phyloP scores from a whole-genome alignment of 2,888 invertebrate genomes.

The Eretmocerus hayati region DNA sequence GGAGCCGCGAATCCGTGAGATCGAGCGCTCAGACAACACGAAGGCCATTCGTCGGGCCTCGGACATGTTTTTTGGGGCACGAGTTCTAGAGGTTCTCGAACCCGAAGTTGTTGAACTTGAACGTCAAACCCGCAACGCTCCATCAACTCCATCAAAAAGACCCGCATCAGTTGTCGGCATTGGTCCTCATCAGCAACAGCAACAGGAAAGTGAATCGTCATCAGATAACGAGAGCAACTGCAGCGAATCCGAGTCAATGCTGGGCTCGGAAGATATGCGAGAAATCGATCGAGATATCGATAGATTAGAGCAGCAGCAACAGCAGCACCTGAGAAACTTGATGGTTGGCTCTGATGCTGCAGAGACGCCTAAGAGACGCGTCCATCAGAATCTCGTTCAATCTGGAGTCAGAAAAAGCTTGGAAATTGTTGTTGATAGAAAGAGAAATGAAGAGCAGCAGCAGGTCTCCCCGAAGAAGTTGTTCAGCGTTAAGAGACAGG shows the following conservation, averaged over 20 bases:
- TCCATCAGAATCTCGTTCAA: not conserved
- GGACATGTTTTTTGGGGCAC: slow-evolving; percentile 7
- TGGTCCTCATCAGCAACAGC: no score
- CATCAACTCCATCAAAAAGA: not conserved
- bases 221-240: no score
- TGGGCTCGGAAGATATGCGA: slow-evolving; percentile 10
- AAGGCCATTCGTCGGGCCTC: not conserved
- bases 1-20: no score
- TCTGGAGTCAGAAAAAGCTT: no score
- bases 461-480: no score
- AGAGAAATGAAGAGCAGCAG: no score
- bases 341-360: not conserved
- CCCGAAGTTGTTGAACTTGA: slow-evolving; percentile 9
- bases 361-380: slow-evolving; percentile 9
- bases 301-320: not conserved
- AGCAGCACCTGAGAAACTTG: not conserved
- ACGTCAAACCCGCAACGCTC: not conserved
- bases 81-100: slow-evolving; percentile 16
- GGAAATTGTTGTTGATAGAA: no score
- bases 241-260: not conserved
- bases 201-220: slow-evolving; percentile 2
- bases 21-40: not conserved
- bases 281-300: slow-evolving; percentile 9
- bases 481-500: no score
- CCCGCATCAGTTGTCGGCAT: not conserved